A percentile compares a stretch with the other conserved stretches of the same genome.
Conservation (phyloP, 2,113 vertebrate species). For the Saccopteryx leptura region DNA sequence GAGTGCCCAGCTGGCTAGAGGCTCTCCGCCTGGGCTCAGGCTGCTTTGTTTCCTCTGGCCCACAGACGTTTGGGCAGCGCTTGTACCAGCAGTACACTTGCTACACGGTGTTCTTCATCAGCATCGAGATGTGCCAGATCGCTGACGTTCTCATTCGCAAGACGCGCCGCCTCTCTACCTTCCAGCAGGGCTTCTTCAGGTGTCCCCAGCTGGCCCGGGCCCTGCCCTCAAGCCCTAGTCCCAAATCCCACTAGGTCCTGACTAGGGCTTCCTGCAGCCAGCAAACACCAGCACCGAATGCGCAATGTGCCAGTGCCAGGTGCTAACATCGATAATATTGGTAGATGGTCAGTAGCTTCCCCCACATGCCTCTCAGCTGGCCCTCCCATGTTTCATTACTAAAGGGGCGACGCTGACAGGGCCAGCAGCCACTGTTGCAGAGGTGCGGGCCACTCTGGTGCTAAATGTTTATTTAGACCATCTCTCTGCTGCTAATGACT, state of each 20-base stretch:
- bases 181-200: slow-evolving; percentile 95
- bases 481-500: neutral
- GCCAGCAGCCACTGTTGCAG: neutral
- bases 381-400: neutral
- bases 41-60: neutral
- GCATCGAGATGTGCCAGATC: slow-evolving; percentile 95
- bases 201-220: slow-evolving; percentile 26
- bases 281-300: neutral
- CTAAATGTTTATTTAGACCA: neutral
- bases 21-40: neutral
- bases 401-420: neutral
- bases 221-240: neutral
- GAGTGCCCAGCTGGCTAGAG: neutral
- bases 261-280: neutral
- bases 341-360: neutral
- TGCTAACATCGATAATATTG: neutral
- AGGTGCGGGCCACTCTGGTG: neutral
- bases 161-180: slow-evolving; percentile 92
- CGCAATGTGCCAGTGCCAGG: neutral
- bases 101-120: slow-evolving; percentile 94
- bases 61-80: slow-evolving; percentile 91
- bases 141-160: slow-evolving; percentile 94
- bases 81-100: slow-evolving; percentile 93
- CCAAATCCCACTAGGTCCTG: neutral
- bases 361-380: neutral